These are phyloP conservation scores for Tretioscincus oriximinensis DNA, from an alignment of 2,113 vertebrate species.

Conservation along the genomic window DNA sequence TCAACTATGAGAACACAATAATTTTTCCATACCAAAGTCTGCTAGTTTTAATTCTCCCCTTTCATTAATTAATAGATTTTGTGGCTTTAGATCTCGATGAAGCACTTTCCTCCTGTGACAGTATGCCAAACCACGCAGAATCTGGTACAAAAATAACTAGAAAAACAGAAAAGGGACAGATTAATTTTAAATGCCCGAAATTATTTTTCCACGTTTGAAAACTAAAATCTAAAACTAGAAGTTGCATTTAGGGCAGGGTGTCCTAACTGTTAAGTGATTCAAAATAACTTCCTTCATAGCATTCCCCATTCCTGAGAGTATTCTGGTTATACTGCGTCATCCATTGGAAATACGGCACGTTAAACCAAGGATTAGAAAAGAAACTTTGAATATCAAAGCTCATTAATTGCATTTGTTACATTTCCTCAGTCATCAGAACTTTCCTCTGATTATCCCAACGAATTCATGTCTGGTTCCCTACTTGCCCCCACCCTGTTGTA, in stretches of 20 bases:
- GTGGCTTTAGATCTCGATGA: constrained; percentile 95
- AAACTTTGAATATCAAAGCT: not conserved
- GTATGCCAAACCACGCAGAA: constrained; percentile 95
- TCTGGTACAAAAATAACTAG: constrained; percentile 97
- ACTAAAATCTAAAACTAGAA: constrained; percentile 31
- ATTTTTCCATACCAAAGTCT: constrained; percentile 86
- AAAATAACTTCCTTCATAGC: constrained; percentile 18
- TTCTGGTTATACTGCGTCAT: not conserved
- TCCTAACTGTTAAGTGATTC: constrained; percentile 23
- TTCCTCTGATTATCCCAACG: not conserved
- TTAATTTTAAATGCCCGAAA: constrained; percentile 31
- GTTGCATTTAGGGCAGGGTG: not conserved
- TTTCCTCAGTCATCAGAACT: not conserved
- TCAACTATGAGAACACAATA: constrained; percentile 12
- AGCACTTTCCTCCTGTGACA: constrained; percentile 96
- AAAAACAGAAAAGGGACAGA: constrained; percentile 43
- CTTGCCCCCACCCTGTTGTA: too few species aligned
- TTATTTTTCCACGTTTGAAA: not conserved
- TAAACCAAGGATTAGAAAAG: not conserved
- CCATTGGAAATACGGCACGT: constrained; percentile 3
- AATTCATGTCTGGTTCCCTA: not conserved
- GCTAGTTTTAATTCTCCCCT: constrained; percentile 95
- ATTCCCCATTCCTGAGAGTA: constrained; percentile 7
- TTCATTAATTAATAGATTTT: constrained; percentile 98
- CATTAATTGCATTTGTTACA: constrained; percentile 16